Conservation (phyloP, 2,888 invertebrate species). For the Spodoptera littoralis region DNA sequence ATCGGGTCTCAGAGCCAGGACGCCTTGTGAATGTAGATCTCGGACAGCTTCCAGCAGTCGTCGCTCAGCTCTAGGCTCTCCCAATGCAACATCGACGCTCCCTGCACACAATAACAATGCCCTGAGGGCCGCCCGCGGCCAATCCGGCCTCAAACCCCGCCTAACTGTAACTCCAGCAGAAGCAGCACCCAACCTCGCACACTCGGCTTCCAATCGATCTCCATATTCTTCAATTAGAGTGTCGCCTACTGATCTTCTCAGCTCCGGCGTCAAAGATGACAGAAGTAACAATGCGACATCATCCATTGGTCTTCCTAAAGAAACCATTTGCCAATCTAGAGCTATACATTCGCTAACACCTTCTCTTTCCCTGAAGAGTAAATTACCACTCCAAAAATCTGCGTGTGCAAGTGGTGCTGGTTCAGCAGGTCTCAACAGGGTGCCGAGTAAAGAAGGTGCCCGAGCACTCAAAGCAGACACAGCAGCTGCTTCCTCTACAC, state of each 20-base stretch:
- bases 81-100: conserved; percentile 94
- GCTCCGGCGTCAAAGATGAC: conserved; percentile 92
- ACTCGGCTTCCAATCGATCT: conserved; percentile 89
- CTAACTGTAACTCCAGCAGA: conserved; percentile 85
- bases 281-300: conserved; percentile 92
- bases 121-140: conserved; percentile 91
- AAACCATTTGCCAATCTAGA: conserved; percentile 96
- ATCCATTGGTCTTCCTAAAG: conserved; percentile 93
- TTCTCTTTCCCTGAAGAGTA: conserved; percentile 90
- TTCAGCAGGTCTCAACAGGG: conserved; percentile 91
- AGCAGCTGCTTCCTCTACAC: conserved; percentile 89
- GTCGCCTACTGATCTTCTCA: conserved; percentile 90
- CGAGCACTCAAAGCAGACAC: conserved; percentile 91
- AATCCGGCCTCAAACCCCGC: conserved; percentile 88
- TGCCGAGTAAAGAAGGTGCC: conserved; percentile 92
- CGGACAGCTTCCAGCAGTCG: conserved; percentile 92
- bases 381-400: conserved; percentile 95
- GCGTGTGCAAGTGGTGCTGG: conserved; percentile 94
- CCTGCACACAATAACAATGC: conserved; percentile 94
- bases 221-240: conserved; percentile 92
- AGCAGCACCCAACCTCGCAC: conserved; percentile 90
- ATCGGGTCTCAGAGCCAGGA: conserved; percentile 88
- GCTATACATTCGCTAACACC: conserved; percentile 90
- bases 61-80: conserved; percentile 93
- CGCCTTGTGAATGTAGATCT: conserved; percentile 92